Evolutionary conservation across 1,140 invertebrate genomes (phyloP), one percentile per base, ranked within the genome.

Genomic region (Monochamus saltuarius): DNA sequence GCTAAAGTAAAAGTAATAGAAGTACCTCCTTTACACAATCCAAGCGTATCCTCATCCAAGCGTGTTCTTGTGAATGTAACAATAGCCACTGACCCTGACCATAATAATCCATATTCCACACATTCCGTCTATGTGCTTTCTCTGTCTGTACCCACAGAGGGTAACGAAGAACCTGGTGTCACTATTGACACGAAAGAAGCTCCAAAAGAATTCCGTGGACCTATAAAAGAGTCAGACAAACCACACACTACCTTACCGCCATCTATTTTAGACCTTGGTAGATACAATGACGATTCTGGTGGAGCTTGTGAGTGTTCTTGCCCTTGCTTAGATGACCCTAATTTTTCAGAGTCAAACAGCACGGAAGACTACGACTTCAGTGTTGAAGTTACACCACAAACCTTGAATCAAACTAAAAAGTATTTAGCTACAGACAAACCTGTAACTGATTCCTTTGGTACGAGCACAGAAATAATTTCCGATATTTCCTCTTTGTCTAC

Each of bases 281-380:
- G 50, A 50, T 34, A 38, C 38, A 51, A 58, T 17, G 56, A 49
- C 35, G 47, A 38, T 29, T 67, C 64, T 52, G 87, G 86, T 56
- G 85, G 86, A n/a, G 84, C 83, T 68, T 91, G 88, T 73, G 83
- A 88, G 70, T 90, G 89, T 74, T 85, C 84, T 2, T 91, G 89
- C 74, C 88, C 89, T 1, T 75, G 69, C 63, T 59, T 75, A 64
- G 64, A 62, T 43, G 65, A 62, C 52, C 61, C 68, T 65, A 64
- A 69, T 65, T 66, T 70, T 73, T 37, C 67, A 67, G 68, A 70
- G 46, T 22, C 39, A 13, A 69, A 67, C 36, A 56, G 54, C 51
- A 55, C 50, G 10, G 45, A 51, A 14, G 61, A 67, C 17, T 61
- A 67, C 67, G 40, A 73, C 68, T 59, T 69, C 65, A 59, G 65